These are phyloP conservation scores for Bombus vancouverensis DNA, from an alignment of 1,140 invertebrate species.

Conservation along the genomic window DNA sequence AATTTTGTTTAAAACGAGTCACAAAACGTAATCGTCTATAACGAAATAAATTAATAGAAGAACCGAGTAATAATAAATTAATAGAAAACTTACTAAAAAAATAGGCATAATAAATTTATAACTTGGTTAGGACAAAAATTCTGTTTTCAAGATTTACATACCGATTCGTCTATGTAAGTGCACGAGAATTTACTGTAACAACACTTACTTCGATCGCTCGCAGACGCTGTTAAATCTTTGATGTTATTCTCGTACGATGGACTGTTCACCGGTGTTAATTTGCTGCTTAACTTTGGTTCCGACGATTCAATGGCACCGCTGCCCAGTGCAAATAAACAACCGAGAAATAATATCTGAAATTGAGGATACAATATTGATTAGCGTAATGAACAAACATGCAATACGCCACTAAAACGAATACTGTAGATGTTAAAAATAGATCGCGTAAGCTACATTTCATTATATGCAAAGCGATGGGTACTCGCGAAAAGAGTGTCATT, in stretches of 20 bases:
- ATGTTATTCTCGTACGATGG: constrained; percentile 27
- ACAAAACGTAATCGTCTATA: neutral
- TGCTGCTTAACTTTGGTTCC: constrained; percentile 54
- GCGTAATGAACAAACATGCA: too few relatives aligned
- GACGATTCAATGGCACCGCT: constrained; percentile 48
- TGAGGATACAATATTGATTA: neutral
- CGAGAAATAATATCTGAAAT: constrained; percentile 55
- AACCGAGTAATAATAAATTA: neutral
- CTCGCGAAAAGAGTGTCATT: too few relatives aligned
- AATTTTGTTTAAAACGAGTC: too few relatives aligned
- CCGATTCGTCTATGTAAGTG: neutral
- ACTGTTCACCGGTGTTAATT: constrained; percentile 51
- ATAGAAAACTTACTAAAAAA: neutral
- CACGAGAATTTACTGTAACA: neutral
- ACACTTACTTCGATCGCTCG: constrained; percentile 70
- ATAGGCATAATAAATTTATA: too few relatives aligned
- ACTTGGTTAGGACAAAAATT: neutral
- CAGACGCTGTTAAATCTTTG: constrained; percentile 64
- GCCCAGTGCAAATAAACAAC: constrained; percentile 51
- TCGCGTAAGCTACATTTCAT: too few relatives aligned
- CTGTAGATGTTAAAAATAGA: too few relatives aligned
- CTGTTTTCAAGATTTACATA: neutral
- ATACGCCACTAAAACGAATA: too few relatives aligned
- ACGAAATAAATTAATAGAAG: neutral
- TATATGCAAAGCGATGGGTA: too few relatives aligned